Conservation (phyloP, 2,113 vertebrate genomes). For the Mormyrus iriodes region DNA sequence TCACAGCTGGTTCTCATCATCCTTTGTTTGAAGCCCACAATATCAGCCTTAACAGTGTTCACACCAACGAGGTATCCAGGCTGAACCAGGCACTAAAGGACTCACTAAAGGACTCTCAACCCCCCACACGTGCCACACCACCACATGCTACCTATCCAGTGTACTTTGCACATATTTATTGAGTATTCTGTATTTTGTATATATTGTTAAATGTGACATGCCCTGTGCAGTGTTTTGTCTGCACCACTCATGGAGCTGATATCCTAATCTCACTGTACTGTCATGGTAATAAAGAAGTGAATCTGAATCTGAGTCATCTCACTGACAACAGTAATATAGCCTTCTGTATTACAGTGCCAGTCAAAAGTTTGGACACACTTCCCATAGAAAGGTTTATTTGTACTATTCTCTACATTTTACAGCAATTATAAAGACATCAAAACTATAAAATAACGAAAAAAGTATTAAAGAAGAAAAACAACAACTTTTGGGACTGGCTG, state of each 20-base stretch:
- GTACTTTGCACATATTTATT: not conserved
- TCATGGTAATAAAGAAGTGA: no score
- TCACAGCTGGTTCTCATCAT: not conserved
- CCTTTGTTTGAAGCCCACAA: not conserved
- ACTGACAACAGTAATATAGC: not conserved
- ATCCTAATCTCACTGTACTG: no score
- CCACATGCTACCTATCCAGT: not conserved
- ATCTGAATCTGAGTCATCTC: not conserved
- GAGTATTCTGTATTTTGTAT: not conserved
- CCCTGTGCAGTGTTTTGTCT: no score
- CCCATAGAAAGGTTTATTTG: not conserved
- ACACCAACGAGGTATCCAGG: no score
- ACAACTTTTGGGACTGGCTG: not conserved
- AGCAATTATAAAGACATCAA: not conserved
- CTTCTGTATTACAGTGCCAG: not conserved
- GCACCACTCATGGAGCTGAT: no score
- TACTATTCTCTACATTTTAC: not conserved
- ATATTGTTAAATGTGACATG: not conserved
- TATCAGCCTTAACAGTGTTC: not conserved
- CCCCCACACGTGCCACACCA: no score
- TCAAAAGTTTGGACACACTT: not conserved
- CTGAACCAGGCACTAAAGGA: not conserved
- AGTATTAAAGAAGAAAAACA: not conserved
- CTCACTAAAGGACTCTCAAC: no score
- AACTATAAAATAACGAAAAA: not conserved